Conservation (phyloP, 2,113 vertebrate species). For the Haliaeetus leucogaster region DNA sequence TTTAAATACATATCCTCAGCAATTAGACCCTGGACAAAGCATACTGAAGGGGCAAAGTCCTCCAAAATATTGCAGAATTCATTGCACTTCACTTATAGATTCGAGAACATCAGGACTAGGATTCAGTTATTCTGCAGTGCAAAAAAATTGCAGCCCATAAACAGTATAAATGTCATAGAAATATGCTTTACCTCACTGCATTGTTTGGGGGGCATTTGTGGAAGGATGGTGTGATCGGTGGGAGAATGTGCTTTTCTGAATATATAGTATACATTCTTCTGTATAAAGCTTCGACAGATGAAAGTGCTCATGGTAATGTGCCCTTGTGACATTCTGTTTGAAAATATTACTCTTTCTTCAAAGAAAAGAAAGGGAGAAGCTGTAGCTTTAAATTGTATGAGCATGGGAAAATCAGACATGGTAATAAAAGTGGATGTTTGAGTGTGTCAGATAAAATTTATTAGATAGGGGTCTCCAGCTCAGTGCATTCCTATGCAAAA, state of each 20-base stretch:
- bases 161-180: background rate
- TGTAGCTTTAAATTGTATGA: conserved; percentile 46
- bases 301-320: conserved; percentile 39
- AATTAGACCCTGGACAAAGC: background rate
- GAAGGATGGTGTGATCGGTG: background rate
- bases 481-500: conserved; percentile 59
- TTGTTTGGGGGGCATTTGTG: background rate
- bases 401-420: conserved; percentile 55
- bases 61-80: background rate
- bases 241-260: background rate
- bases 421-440: conserved; percentile 56
- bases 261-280: background rate
- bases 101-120: background rate
- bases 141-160: background rate
- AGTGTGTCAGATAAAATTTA: conserved; percentile 71
- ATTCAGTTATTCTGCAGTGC: background rate
- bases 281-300: conserved; percentile 27
- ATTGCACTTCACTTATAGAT: background rate
- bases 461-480: conserved; percentile 56
- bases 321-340: conserved; percentile 33
- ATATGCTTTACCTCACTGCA: background rate
- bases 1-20: background rate
- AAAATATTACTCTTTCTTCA: conserved; percentile 49
- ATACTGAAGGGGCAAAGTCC: background rate
- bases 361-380: conserved; percentile 53